These are phyloP conservation scores for Megastigmus dorsalis DNA, from an alignment of 2,888 invertebrate genomes.

Conservation along the genomic window DNA sequence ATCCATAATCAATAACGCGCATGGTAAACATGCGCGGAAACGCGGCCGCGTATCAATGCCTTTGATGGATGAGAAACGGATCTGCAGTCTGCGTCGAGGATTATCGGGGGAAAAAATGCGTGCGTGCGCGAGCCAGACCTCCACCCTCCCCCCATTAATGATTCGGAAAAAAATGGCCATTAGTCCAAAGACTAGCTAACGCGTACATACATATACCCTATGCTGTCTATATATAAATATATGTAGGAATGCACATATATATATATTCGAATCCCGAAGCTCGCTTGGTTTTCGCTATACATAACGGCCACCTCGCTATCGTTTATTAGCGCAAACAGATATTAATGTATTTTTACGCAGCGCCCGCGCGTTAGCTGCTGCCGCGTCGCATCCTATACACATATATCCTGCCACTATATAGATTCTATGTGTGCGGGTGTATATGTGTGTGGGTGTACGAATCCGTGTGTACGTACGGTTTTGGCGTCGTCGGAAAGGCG, in stretches of 20 bases:
- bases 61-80: conserved; percentile 58
- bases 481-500: conserved; percentile 63
- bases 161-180: conserved; percentile 66
- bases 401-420: too few species aligned
- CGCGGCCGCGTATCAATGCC: conserved; percentile 52
- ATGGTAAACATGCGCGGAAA: conserved; percentile 52
- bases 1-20: conserved; percentile 55
- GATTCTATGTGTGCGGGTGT: background rate
- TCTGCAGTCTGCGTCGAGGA: conserved; percentile 53
- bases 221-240: too few species aligned
- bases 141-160: conserved; percentile 53
- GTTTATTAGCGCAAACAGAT: conserved; percentile 75
- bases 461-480: background rate
- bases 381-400: too few species aligned
- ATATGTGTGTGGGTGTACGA: conserved; percentile 13
- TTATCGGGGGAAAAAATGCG: conserved; percentile 51
- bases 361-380: conserved; percentile 56
- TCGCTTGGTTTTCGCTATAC: conserved; percentile 48
- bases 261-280: conserved; percentile 39
- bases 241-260: background rate
- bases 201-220: conserved; percentile 8
- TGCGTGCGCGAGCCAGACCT: background rate
- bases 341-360: conserved; percentile 75
- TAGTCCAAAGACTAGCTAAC: conserved; percentile 67
- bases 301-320: conserved; percentile 69